Evolutionary conservation across 2,888 invertebrate species (phyloP).

Genomic region (Pachliopta kotzebuea): DNA sequence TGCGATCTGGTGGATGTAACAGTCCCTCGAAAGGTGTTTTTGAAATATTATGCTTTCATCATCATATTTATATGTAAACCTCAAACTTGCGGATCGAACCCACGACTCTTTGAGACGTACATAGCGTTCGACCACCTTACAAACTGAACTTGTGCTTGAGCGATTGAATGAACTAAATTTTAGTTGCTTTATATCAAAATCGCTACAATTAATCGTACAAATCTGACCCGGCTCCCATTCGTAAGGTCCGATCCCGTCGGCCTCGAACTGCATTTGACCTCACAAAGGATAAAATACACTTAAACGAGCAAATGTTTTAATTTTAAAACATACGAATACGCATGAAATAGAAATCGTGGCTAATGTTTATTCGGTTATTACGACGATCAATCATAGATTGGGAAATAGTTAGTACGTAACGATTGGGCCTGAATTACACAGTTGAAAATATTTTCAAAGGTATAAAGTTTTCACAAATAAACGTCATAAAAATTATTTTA

Average conservation of each 20-base stretch:
- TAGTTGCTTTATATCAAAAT: conserved; percentile 1
- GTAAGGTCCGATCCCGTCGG: conserved; percentile 29
- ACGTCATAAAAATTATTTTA: too few species aligned
- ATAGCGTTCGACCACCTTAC: too few species aligned
- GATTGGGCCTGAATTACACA: neutral
- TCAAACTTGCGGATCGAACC: too few species aligned
- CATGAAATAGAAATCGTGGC: conserved; percentile 21
- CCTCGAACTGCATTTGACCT: conserved; percentile 35
- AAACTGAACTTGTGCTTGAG: neutral
- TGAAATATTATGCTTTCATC: too few species aligned
- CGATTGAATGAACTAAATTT: neutral
- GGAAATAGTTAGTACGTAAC: conserved; percentile 10
- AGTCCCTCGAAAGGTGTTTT: too few species aligned
- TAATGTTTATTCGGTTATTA: conserved; percentile 14
- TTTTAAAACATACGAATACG: conserved; percentile 5
- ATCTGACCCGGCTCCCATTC: conserved; percentile 8
- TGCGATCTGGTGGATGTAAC: too few species aligned
- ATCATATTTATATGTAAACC: too few species aligned
- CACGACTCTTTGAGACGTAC: too few species aligned
- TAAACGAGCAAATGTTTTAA: conserved; percentile 29
- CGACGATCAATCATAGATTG: conserved; percentile 9
- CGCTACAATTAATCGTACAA: conserved; percentile 14
- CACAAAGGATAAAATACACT: conserved; percentile 33
- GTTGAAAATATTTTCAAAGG: too few species aligned
- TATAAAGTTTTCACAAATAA: too few species aligned